These are phyloP conservation scores for Formica exsecta DNA, from an alignment of 1,140 invertebrate species.

Conservation along the genomic window DNA sequence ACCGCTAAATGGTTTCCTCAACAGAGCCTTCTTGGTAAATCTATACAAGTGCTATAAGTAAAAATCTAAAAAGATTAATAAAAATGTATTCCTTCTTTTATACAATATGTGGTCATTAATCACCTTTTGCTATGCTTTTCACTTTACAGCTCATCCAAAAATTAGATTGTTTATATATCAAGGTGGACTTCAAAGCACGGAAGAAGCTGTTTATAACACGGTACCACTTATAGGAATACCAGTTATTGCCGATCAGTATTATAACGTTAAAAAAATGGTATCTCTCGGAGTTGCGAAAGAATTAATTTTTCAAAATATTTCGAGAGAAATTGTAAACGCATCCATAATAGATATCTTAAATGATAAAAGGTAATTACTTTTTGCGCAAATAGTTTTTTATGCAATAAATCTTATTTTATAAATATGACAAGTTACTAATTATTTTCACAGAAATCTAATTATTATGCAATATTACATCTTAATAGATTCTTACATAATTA, in stretches of 20 bases:
- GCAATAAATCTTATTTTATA: neutral
- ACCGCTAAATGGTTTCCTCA: conserved; percentile 83
- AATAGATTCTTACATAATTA: conserved; percentile 21
- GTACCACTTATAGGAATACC: conserved; percentile 86
- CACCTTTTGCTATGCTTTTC: neutral
- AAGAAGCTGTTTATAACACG: conserved; percentile 84
- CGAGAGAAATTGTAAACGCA: conserved; percentile 46
- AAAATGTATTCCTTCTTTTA: neutral
- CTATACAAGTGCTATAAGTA: neutral
- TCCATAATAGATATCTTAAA: conserved; percentile 70
- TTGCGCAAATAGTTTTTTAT: neutral
- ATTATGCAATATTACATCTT: neutral
- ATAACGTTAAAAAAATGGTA: conserved; percentile 68
- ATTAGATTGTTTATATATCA: conserved; percentile 86
- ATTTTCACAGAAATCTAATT: neutral
- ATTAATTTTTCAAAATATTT: conserved; percentile 62
- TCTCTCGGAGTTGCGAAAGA: conserved; percentile 68
- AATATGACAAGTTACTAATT: neutral
- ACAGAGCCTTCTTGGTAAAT: conserved; percentile 79
- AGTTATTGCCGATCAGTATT: conserved; percentile 77
- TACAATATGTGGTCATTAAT: neutral
- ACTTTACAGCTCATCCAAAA: conserved; percentile 82
- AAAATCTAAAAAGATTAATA: conserved; percentile 21
- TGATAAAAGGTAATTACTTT: conserved; percentile 66
- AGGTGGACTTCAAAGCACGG: conserved; percentile 86